Conservation (phyloP, 1,140 invertebrate species). For the Bursaphelenchus mucronatus region DNA sequence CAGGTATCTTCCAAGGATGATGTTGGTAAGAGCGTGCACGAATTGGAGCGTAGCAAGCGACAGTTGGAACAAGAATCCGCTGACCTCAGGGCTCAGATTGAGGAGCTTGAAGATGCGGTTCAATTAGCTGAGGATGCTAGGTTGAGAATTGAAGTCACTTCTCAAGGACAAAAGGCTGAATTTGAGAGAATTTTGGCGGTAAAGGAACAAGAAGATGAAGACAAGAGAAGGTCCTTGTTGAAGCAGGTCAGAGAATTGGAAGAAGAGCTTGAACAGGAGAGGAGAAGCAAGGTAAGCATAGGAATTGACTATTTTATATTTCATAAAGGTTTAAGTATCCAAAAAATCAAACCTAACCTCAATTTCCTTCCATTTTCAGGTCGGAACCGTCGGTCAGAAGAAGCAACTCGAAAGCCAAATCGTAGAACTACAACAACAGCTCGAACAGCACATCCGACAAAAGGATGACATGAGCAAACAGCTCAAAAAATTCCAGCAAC, state of each 20-base stretch:
- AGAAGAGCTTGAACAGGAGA: slow-evolving; percentile 61
- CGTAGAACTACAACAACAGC: slow-evolving; percentile 84
- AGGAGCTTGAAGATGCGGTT: slow-evolving; percentile 94
- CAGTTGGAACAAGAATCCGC: slow-evolving; percentile 82
- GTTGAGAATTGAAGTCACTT: slow-evolving; percentile 90
- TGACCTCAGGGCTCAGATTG: slow-evolving; percentile 69
- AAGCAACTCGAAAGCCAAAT: slow-evolving; percentile 94
- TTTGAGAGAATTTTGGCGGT: slow-evolving; percentile 84
- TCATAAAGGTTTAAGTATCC: slow-evolving; percentile 1
- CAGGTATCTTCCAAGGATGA: slow-evolving; percentile 74
- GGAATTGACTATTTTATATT: slow-evolving; percentile 14
- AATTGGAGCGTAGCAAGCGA: slow-evolving; percentile 90
- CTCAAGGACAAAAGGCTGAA: slow-evolving; percentile 89
- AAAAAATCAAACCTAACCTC: slow-evolving; percentile 87
- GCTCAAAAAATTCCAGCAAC: slow-evolving; percentile 85
- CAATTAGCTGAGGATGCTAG: slow-evolving; percentile 95
- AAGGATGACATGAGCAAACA: slow-evolving; percentile 95
- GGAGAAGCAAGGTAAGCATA: slow-evolving; percentile 44
- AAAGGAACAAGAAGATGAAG: slow-evolving; percentile 91
- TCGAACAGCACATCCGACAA: slow-evolving; percentile 90
- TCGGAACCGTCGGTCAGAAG: slow-evolving; percentile 75
- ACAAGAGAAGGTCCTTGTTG: slow-evolving; percentile 82
- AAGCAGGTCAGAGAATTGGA: slow-evolving; percentile 91
- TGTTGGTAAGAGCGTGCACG: slow-evolving; percentile 94
- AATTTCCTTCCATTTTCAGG: slow-evolving; percentile 85